A percentile compares a stretch with the other conserved stretches of the same genome.
phyloP scores from a whole-genome alignment of 2,888 invertebrate species.

The Mylabris sibirica region DNA sequence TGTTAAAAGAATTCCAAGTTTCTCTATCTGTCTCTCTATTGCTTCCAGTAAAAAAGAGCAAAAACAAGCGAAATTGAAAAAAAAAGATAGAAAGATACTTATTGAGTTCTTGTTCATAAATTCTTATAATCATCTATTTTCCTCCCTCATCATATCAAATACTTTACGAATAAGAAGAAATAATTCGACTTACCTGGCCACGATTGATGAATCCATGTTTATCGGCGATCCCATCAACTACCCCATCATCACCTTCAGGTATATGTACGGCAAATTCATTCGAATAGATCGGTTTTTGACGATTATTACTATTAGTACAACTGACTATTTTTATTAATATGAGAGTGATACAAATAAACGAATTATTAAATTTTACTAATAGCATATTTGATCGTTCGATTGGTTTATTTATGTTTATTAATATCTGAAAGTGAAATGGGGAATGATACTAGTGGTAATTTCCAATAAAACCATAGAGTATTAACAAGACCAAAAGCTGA shows the following conservation, averaged over 20 bases:
- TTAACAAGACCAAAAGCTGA: slow-evolving; percentile 22
- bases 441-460: slow-evolving; percentile 1
- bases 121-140: too few species aligned
- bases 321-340: slow-evolving; percentile 34
- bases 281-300: slow-evolving; percentile 67
- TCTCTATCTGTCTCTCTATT: background rate
- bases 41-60: background rate
- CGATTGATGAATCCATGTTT: slow-evolving; percentile 87
- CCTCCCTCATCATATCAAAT: background rate
- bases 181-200: slow-evolving; percentile 78
- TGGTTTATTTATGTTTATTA: slow-evolving; percentile 14
- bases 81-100: too few species aligned
- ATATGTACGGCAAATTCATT: slow-evolving; percentile 89
- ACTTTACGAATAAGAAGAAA: background rate
- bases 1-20: background rate
- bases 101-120: background rate
- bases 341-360: slow-evolving; percentile 42
- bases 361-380: slow-evolving; percentile 43
- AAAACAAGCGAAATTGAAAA: background rate
- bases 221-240: slow-evolving; percentile 78
- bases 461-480: slow-evolving; percentile 27
- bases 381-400: slow-evolving; percentile 36
- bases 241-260: slow-evolving; percentile 71
- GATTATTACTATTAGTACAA: slow-evolving; percentile 18
- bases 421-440: slow-evolving; percentile 17